A percentile compares a stretch with the other conserved stretches of the same genome.
phyloP scores from a whole-genome alignment of 2,113 vertebrate species.

The Romanogobio albipinnatus region DNA sequence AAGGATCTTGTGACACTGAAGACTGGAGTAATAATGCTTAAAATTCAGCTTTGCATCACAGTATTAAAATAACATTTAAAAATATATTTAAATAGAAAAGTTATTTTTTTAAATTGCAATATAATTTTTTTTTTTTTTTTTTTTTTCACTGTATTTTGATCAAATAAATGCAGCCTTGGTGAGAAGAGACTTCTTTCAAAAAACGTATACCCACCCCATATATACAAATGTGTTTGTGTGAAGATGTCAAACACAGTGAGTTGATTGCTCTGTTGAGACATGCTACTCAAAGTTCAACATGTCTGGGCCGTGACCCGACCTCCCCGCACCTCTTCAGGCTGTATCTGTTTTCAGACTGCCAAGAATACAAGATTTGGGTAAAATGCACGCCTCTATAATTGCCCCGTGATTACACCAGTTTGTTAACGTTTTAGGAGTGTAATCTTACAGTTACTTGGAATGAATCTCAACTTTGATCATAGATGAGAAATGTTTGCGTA shows the following conservation, averaged over 20 bases:
- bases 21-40: too few species aligned
- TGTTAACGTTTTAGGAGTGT: not conserved
- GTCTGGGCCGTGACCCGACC: conserved; percentile 21
- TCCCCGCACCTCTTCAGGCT: not conserved
- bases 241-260: not conserved
- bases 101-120: too few species aligned
- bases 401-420: not conserved
- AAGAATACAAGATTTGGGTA: not conserved
- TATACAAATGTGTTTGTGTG: not conserved
- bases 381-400: not conserved
- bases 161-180: not conserved
- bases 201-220: not conserved
- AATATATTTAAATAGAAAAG: too few species aligned
- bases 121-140: too few species aligned
- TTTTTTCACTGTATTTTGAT: too few species aligned
- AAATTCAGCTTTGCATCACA: too few species aligned
- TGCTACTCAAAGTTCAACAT: not conserved
- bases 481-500: not conserved
- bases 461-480: conserved; percentile 7
- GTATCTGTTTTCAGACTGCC: not conserved
- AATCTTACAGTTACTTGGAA: not conserved
- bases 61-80: too few species aligned
- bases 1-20: too few species aligned
- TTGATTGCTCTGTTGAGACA: not conserved
- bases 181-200: not conserved